These are phyloP conservation scores for Mormoops blainvillei DNA, from an alignment of 2,113 vertebrate species.

Conservation along the genomic window DNA sequence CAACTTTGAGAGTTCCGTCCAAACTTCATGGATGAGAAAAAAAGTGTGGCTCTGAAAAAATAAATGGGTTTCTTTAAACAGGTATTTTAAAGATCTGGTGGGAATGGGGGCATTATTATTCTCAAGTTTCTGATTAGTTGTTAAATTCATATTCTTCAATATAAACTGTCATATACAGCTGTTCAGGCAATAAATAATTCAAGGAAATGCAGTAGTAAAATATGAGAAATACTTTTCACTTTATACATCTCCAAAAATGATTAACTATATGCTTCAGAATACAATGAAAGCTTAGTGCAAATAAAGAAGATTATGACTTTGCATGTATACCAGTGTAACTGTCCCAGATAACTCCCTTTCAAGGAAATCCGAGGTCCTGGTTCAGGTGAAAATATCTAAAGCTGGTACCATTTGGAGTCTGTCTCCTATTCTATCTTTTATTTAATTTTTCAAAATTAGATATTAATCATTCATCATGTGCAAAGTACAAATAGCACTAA, in stretches of 20 bases:
- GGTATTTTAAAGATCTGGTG: slow-evolving; percentile 1
- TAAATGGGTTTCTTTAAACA: neutral
- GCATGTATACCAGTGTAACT: neutral
- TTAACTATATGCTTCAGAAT: neutral
- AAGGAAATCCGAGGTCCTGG: neutral
- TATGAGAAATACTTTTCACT: neutral
- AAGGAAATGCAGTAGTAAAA: slow-evolving; percentile 8
- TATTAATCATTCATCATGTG: neutral
- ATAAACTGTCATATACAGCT: neutral
- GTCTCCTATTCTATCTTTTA: neutral
- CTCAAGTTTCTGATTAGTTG: neutral
- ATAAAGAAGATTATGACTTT: neutral
- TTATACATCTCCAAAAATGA: neutral
- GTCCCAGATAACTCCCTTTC: neutral
- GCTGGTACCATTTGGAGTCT: neutral
- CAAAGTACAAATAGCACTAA: neutral
- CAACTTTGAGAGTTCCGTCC: neutral
- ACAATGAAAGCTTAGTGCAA: neutral
- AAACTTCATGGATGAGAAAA: neutral
- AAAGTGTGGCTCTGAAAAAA: neutral
- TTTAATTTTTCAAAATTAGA: neutral
- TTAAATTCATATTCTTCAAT: slow-evolving; percentile 23
- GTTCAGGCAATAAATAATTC: neutral
- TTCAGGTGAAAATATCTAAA: slow-evolving; percentile 8
- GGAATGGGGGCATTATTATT: neutral